A percentile compares a stretch with the other conserved stretches of the same genome.
Conservation (phyloP, 1,140 invertebrate genomes). For the Anoplophora glabripennis region DNA sequence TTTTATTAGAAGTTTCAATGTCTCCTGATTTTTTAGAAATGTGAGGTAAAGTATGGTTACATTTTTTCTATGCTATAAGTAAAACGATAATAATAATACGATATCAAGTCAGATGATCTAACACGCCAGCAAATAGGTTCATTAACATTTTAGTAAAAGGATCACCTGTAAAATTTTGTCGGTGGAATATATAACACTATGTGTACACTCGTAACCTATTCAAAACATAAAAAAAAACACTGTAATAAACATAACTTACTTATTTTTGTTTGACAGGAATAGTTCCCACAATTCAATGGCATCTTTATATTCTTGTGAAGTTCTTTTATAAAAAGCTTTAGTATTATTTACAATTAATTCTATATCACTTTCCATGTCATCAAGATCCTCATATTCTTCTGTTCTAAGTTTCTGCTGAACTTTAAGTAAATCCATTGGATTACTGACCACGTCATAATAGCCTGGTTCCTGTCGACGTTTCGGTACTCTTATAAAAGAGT, state of each 20-base stretch:
- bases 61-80: no score
- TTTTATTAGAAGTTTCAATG: no score
- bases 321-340: slow-evolving; percentile 89
- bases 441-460: slow-evolving; percentile 87
- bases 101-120: no score
- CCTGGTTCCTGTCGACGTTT: slow-evolving; percentile 86
- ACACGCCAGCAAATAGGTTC: no score
- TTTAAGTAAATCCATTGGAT: slow-evolving; percentile 90
- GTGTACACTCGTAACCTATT: no score
- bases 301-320: slow-evolving; percentile 85
- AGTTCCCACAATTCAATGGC: slow-evolving; percentile 88
- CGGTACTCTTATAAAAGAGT: slow-evolving; percentile 90
- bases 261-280: slow-evolving; percentile 59
- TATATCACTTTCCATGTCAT: slow-evolving; percentile 82
- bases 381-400: slow-evolving; percentile 88
- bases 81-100: no score
- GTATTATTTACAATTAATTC: slow-evolving; percentile 88
- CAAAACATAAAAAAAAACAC: no score
- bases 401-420: slow-evolving; percentile 96
- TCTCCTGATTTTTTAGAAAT: no score
- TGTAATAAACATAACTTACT: slow-evolving; percentile 21
- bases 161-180: no score
- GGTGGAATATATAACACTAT: no score
- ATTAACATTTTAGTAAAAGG: no score
- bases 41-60: no score